These are phyloP conservation scores for Pheosia gnoma DNA, from an alignment of 2,888 invertebrate genomes.

Conservation along the genomic window DNA sequence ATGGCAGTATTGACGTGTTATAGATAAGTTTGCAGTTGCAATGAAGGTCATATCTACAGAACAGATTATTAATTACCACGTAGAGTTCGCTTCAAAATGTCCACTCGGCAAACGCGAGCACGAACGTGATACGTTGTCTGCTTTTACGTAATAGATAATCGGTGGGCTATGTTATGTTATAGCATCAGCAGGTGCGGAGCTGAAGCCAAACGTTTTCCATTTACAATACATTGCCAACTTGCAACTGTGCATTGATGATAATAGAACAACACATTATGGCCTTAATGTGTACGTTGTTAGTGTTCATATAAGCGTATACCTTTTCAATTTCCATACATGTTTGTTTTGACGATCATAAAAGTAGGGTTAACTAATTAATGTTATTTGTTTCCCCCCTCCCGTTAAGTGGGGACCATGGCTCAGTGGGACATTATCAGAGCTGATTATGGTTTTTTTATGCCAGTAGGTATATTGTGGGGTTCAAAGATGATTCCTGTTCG, in stretches of 20 bases:
- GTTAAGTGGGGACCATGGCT: no score
- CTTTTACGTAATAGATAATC: constrained; percentile 16
- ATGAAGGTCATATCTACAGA: no score
- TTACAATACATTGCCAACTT: constrained; percentile 11
- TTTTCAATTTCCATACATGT: background rate
- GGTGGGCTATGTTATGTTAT: constrained; percentile 12
- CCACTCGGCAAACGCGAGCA: constrained; percentile 1
- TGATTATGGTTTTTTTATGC: no score
- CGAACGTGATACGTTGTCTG: constrained; percentile 8
- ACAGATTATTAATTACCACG: background rate
- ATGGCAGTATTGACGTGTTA: no score
- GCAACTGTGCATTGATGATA: constrained; percentile 8
- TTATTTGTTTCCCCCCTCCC: no score
- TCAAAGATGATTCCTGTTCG: no score
- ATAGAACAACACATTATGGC: constrained; percentile 12
- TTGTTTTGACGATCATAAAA: background rate
- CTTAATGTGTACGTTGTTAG: constrained; percentile 2
- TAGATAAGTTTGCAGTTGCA: no score
- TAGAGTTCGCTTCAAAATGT: background rate
- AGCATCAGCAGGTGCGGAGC: constrained; percentile 22
- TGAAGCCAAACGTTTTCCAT: constrained; percentile 19
- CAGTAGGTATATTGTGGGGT: no score
- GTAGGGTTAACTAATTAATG: background rate
- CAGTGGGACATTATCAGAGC: no score
- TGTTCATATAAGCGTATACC: constrained; percentile 9